Percentiles rank a stretch among this genome's conserved stretches.
Conservation (phyloP, 2,797 vertebrate genomes). For the Megaceryle alcyon region DNA sequence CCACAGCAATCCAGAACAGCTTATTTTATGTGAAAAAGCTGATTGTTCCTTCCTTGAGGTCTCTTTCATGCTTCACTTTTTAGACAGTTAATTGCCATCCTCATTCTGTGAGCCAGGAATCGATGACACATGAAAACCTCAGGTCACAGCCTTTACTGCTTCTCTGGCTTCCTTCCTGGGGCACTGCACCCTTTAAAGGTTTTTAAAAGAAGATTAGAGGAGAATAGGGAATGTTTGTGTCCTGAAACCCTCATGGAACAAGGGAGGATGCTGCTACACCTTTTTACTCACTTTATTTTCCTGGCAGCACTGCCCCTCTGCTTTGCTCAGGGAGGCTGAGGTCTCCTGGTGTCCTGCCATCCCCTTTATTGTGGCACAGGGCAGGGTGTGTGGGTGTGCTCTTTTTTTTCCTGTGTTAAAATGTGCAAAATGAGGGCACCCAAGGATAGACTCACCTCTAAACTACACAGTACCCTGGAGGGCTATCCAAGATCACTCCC, state of each 20-base stretch:
- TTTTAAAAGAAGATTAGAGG: not conserved
- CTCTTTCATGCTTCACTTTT: not conserved
- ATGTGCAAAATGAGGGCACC: not conserved
- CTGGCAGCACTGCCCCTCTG: not conserved
- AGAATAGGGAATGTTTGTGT: not conserved
- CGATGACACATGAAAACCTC: not conserved
- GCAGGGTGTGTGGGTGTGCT: not conserved
- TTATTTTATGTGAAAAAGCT: not conserved
- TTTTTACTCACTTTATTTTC: not conserved
- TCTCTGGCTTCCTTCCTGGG: not conserved
- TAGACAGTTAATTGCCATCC: not conserved
- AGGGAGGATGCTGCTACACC: not conserved
- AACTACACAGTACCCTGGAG: not conserved
- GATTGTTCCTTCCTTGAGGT: not conserved
- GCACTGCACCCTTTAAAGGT: not conserved
- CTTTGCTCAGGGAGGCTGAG: not conserved
- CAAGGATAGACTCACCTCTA: not conserved
- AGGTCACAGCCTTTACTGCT: not conserved
- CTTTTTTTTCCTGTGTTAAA: not conserved
- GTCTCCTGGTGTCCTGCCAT: not conserved
- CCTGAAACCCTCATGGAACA: not conserved
- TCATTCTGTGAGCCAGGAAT: fast-evolving
- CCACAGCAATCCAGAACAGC: not conserved
- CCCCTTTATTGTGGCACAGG: not conserved
- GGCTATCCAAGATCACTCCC: not conserved